Base-by-base conservation (phyloP, 2,797 vertebrate species). In the Poeciliopsis infans region DNA sequence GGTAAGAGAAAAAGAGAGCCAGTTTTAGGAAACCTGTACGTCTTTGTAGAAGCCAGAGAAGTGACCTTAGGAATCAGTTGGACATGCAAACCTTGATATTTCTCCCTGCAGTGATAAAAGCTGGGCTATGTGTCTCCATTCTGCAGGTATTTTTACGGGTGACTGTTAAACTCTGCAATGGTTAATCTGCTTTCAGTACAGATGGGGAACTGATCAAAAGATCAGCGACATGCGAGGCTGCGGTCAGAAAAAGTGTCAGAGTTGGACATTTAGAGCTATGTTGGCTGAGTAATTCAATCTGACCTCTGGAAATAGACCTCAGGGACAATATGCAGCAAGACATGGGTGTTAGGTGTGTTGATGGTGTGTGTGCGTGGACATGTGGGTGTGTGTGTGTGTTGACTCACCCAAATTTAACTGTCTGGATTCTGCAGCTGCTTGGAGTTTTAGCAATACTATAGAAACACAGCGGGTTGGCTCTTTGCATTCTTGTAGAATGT, bases 271-370 rank as follows among this genome's bases (percentile, higher is more conserved):
- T 87, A 91, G 84, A 86, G 89, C 88, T 88, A 88, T 86, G 85
- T 87, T 89, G 84, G 81, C 87, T 72, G 57, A 83, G 93, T 88
- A 94, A 94, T 79, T 88, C 85, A 77, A 92, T 91, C 92, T 89
- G 87, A 86, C 83, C 88, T 78, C 92, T 91, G 79, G 78, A 94
- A 95, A 95, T 95, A 95, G 90, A 93, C 91, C 79, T 91, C 90
- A 89, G 90, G 91, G 93, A 95, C 93, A 92, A 93, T 92, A 82
- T 84, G 87, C 76, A 80, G 82, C 78, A 68, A 81, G 89, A 91
- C 89, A 86, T 81, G 86, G 78, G 68, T 79, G 87, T 66, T 79
- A 77, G 70, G 81, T 75, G 77, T n/a, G 46, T 69, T 36, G 59
- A 33, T 33, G 11, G 59, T 61, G 59, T 61, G 28, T 18, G 57